Evolutionary conservation across 2,888 invertebrate genomes (phyloP), one percentile per base, ranked within the genome.

Genomic region (Rhingia rostrata): DNA sequence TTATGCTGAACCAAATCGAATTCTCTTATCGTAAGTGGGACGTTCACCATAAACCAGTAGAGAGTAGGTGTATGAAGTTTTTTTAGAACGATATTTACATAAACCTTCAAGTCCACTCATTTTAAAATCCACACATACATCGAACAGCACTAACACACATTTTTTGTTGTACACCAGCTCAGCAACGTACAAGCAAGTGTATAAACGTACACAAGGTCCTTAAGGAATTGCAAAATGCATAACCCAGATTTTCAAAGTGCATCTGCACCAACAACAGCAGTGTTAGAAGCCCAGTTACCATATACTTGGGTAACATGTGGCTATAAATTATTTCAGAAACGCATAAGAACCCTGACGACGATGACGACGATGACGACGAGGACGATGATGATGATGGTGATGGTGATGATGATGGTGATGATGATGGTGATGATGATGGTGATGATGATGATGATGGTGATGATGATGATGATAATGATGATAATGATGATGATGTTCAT

Each of bases 141-240:
- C 39, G 61, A 67, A 47, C 45, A 41, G 53, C 35, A 70, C 43
- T 9, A 60, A 32, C 32, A 78, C 30, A 63, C 33, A 10, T 49
- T 33, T 30, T 6, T 9, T 41, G 22, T 4, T 5, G 30, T n/a
- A 14, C 30, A 39, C 33, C 10, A 10, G 6, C 9, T 14, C 39
- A 37, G 14, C 64, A 22, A 22, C 22, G 22, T 22, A 22, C 30
- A 41, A 14, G n/a, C 39, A 32, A 6, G 30, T 63, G 14, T 30
- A 41, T 22, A 39, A 39, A 35, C 7, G 30, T 9, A 60, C 37
- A 54, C 47, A 47, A 67, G 63, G 56, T 79, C 67, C 83, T 73
- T 73, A 83, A 73, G 83, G 79, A 83, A 64, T 79, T 53, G 51
- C 67, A 79, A 79, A 79, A 79, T 79, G 79, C 79, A 83, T 83